Base-by-base conservation (phyloP, 2,797 vertebrate species). In the Lycodopsis pacificus region DNA sequence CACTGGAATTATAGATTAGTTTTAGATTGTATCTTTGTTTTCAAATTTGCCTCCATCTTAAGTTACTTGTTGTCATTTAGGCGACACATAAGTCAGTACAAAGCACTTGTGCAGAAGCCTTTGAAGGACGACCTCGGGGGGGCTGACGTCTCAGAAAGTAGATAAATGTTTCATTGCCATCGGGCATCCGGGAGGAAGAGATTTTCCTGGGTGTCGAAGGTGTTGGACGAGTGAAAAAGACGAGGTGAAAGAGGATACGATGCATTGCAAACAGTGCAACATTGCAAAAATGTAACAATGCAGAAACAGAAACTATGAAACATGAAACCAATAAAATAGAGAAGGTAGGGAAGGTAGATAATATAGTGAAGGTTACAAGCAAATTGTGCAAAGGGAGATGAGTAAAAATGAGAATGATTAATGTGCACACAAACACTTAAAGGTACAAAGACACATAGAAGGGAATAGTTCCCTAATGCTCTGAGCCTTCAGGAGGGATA, bases 101-200 rank as follows among this genome's bases (percentile, higher is more conserved):
- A 27, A 73, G 71, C 70, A 46, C 68, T 64, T 77, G 51, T 65
- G 56, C 63, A 64, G 48, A 84, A 83, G 68, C 59, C 58, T 79
- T 79, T 77, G 76, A 89, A 88, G 77, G 83, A 84, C 82, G 5
- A 30, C 30, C 10, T 46, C 2, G 70, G 51, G 2, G 42, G 67
- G 66, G 53, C 53, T 46, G 71, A 71, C 15, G 5, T 83, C 40
- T 77, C 71, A 71, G 69, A 74, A 34, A 84, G 78, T 84, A 73
- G 73, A 90, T 90, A 83, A 88, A 88, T 89, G 81, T 88, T 86
- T 88, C 59, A 84, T 84, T 80, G 79, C 72, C 84, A 81, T 53
- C 17, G 36, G 79, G 73, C 80, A 80, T 83, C 64, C 48, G 53
- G 51, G 30, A 79, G 80, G 79, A 71, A 69, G 56, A 84, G 19